Percentiles rank a stretch among this genome's conserved stretches.
Conservation (phyloP, 1,140 invertebrate species). For the Pogonomyrmex californicus region DNA sequence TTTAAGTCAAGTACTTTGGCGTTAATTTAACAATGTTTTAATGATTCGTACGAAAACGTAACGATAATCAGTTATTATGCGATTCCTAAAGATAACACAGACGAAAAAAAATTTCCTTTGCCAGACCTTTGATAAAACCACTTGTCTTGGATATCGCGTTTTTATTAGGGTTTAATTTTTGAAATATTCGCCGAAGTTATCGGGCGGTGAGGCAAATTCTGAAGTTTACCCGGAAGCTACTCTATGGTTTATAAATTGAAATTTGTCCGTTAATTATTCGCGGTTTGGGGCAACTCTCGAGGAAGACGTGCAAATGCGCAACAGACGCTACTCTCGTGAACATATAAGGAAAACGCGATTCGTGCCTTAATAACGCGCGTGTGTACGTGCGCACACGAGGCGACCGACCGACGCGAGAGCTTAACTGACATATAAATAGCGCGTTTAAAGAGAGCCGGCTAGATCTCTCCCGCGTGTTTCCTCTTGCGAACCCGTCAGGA, state of each 20-base stretch:
- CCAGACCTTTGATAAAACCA: too few species aligned
- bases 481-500: constrained; percentile 76
- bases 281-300: background rate
- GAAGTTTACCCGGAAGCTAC: background rate
- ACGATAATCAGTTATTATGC: background rate
- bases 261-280: constrained; percentile 1
- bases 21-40: background rate
- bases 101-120: background rate
- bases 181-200: background rate
- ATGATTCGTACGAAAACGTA: background rate
- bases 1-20: background rate
- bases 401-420: constrained; percentile 72
- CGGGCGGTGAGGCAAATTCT: background rate
- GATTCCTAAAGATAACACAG: background rate
- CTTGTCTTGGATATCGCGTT: background rate
- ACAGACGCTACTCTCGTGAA: constrained; percentile 12
- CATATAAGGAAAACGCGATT: constrained; percentile 56
- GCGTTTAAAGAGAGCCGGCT: constrained; percentile 79
- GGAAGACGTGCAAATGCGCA: background rate
- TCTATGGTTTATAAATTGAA: too few species aligned
- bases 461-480: constrained; percentile 77
- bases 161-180: constrained; percentile 11
- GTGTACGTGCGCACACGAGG: constrained; percentile 47
- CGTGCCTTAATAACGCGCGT: constrained; percentile 73
- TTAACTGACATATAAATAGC: constrained; percentile 84